A percentile compares a stretch with the other conserved stretches of the same genome.
Conservation (phyloP, 2,888 invertebrate genomes). For the Herminia tarsipennalis region DNA sequence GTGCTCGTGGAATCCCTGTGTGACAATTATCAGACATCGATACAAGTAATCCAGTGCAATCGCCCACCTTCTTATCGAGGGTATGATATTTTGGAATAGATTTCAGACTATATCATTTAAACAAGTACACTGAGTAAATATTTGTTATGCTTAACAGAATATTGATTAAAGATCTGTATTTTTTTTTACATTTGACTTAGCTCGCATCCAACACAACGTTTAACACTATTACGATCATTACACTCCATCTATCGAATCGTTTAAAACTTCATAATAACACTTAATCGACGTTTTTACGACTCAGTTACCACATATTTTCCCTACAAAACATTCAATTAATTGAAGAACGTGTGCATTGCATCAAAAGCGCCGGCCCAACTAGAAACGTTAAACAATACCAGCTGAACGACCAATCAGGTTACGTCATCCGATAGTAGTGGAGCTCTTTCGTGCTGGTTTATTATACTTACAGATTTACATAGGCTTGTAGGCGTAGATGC, state of each 20-base stretch:
- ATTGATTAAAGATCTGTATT: no score
- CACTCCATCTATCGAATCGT: neutral
- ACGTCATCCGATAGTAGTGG: slow-evolving; percentile 38
- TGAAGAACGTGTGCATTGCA: slow-evolving; percentile 40
- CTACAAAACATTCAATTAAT: slow-evolving; percentile 41
- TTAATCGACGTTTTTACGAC: slow-evolving; percentile 33
- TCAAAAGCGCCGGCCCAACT: slow-evolving; percentile 35
- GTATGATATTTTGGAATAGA: no score
- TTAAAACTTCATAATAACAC: slow-evolving; percentile 20
- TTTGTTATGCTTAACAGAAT: no score
- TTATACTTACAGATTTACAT: slow-evolving; percentile 47
- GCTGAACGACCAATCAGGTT: slow-evolving; percentile 39
- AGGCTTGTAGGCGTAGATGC: slow-evolving; percentile 63
- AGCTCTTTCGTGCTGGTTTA: slow-evolving; percentile 48
- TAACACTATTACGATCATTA: slow-evolving; percentile 4
- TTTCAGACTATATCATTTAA: no score
- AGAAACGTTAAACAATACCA: slow-evolving; percentile 40
- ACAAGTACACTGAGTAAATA: no score
- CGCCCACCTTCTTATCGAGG: no score
- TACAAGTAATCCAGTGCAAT: no score
- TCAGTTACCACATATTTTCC: slow-evolving; percentile 31
- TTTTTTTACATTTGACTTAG: no score
- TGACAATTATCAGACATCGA: no score
- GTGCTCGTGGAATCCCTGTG: no score
- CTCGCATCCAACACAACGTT: no score